Conservation (phyloP, 2,113 vertebrate species). For the Cisticola juncidis region DNA sequence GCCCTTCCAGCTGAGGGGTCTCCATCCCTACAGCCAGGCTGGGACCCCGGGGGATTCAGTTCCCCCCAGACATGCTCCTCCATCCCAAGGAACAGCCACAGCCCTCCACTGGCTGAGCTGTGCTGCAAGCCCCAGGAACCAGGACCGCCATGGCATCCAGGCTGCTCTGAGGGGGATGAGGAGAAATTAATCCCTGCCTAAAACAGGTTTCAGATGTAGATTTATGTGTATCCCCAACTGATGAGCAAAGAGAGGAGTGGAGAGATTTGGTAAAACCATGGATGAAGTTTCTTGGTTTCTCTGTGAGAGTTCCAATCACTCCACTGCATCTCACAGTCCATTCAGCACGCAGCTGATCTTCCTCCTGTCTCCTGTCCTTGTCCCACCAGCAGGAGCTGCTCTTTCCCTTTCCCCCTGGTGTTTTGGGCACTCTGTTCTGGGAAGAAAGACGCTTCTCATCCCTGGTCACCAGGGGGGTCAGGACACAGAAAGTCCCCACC, state of each 20-base stretch:
- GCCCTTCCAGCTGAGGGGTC: not conserved
- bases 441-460: not conserved
- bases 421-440: not conserved
- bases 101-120: not conserved
- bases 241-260: not conserved
- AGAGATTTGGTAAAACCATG: not conserved
- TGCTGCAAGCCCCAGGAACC: not conserved
- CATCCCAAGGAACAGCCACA: accelerated
- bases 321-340: not conserved
- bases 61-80: not conserved
- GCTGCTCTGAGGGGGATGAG: not conserved
- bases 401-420: not conserved
- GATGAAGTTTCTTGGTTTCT: not conserved
- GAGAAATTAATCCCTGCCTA: not conserved
- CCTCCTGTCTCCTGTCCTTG: not conserved
- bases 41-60: not conserved
- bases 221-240: not conserved
- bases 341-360: not conserved
- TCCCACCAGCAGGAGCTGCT: not conserved
- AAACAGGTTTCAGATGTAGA: not conserved
- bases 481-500: not conserved
- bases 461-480: not conserved
- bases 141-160: not conserved
- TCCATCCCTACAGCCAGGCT: not conserved
- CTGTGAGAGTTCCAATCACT: not conserved